Base-by-base conservation (phyloP, 2,888 invertebrate genomes). In the Hermaeophaga mercurialis region DNA sequence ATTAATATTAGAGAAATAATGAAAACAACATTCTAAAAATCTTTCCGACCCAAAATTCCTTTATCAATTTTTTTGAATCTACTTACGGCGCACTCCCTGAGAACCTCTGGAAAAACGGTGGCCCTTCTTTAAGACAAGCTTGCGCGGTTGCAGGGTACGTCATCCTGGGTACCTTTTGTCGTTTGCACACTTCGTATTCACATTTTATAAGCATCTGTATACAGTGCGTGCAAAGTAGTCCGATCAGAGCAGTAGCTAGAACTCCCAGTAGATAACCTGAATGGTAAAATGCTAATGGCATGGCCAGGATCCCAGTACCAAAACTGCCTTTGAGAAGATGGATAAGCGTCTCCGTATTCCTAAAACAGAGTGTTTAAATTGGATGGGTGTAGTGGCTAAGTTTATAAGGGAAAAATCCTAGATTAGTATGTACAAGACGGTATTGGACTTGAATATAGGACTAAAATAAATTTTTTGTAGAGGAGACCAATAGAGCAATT, bases 271-370 rank as follows among this genome's bases (percentile, higher is more conserved):
- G 80, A 66, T 91, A 87, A 1, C 95, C 95, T 0, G 94, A 84
- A 73, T 94, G 86, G 66, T 85, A 82, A 73, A 95, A 90, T 0
- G 94, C 94, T 64, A 86, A 83, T 0, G 95, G 94, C 89, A 96
- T 91, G 3, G 95, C 94, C 48, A 96, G 80, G 66, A 95, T 91
- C 4, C 96, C 96, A 0, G 94, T 94, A 0, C 96, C 96, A 61
- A 95, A 81, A 75, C 93, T 94, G 19, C 93, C 94, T 76, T 95
- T 95, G 63, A 95, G 78, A 54, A 95, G 79, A 74, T 95, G 93
- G 64, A 94, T 85, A 58, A 94, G 80, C 0, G 92, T 91, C 71
- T 92, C 91, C 49, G 81, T 78, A 75, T 89, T 90, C 54, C 93
- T 93, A 79, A 59, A 65, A 49, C n/a, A n/a, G n/a, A n/a, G n/a